Base-by-base conservation (phyloP, 2,113 vertebrate species). In the Carettochelys insculpta region DNA sequence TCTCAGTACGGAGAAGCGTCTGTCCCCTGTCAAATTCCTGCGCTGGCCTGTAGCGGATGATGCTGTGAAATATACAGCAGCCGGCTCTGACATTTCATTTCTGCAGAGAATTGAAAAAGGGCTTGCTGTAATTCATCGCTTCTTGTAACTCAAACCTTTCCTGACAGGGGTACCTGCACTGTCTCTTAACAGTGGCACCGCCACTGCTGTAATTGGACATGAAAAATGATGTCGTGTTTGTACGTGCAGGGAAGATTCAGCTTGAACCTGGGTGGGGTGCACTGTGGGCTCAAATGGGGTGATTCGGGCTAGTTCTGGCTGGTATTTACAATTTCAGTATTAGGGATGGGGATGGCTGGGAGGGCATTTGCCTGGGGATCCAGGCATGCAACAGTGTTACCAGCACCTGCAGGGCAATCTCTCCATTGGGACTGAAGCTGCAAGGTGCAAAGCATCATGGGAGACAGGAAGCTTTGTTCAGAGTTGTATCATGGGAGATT, bases 81-180 rank as follows among this genome's bases (percentile, higher is more conserved):
- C 94, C 94, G 94, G 94, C 88, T 94, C 96, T 97, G 97, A 97
- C 96, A 97, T 97, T 97, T 97, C 96, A 95, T 97, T 97, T 96
- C 97, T 96, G 93, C 80, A 52, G 96, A 97, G 97, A 97, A 97
- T 97, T 97, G 96, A 94, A 96, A 97, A 97, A 96, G 94, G 94
- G 88, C 95, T 96, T 96, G 95, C 97, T 95, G 94, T 96, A 97
- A 97, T 97, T 97, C 96, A 97, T 97, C 29, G 94, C 94, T 96
- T 97, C 97, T 96, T 97, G 96, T 97, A 97, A 96, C 95, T 97
- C 97, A 96, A 96, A 96, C 95, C 84, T 73, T 95, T 97, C 96
- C 86, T 96, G 95, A 95, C 95, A 97, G 94, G 89, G 92, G 73
- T 96, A 96, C 96, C 96, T 93, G 92, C 1, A 61, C 95, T 97